Base-by-base conservation (phyloP, 2,113 vertebrate genomes). In the Festucalex cinctus region DNA sequence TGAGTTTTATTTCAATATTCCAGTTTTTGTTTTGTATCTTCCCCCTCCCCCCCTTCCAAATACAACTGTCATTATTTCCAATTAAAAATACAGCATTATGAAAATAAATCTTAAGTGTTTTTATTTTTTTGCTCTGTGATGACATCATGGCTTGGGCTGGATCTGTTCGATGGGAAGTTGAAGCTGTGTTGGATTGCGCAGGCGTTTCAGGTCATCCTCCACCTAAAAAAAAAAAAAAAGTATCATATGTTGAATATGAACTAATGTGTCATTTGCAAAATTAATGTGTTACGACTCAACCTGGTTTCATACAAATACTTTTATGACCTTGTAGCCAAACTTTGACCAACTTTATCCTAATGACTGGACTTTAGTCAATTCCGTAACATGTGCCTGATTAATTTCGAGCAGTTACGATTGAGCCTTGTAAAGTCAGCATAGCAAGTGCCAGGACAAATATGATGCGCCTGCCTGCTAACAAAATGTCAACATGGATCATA, bases 101-200 rank as follows among this genome's bases (percentile, higher is more conserved):
- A 86, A 82, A 88, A 82, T 74, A 70, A 86, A 80, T 51, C 59
- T 46, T 39, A 49, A 16, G 65, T 13, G 28, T 2, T 37, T 74
- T 69, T 65, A 48, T 71, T 58, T 74, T 73, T 70, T 62, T 69
- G 58, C 54, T 71, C 41, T 24, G 24, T 73, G 56, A 56, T 53
- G 65, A 73, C 65, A 54, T 92, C 86, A 91, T 88, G 93, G 68
- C 74, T 80, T 87, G 7, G 86, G 71, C 26, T 9, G 77, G 46
- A 94, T 88, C 67, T 93, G 91, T 71, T 95, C 88, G 26, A 94
- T 70, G 6, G 93, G 94, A 17, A 94, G 86, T 66, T 73, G 90
- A 65, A 94, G 87, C 16, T 73, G 85, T 61, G 94, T 92, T 41
- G 93, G 89, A 3, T 89, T 89, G 53, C 89, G 93, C 72, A 96